A percentile compares a stretch with the other conserved stretches of the same genome.
Conservation (phyloP, 2,797 vertebrate genomes). For the Halcyon badia region DNA sequence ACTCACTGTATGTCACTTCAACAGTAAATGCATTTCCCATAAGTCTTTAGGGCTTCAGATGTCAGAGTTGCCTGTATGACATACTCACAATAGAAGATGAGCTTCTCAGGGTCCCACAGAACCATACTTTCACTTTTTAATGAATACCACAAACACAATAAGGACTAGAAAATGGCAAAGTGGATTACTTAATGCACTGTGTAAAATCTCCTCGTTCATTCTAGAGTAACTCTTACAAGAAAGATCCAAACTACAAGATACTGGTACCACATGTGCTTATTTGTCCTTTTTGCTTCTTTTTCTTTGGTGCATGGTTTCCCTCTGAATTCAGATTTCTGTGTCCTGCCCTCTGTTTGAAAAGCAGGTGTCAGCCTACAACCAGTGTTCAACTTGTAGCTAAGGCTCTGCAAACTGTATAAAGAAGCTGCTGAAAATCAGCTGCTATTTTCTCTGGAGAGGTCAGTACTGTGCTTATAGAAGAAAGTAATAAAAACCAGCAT, state of each 20-base stretch:
- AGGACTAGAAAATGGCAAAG: not conserved
- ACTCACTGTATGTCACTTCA: not conserved
- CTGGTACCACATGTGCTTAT: not conserved
- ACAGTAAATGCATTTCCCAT: not conserved
- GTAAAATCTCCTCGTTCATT: not conserved
- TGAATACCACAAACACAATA: not conserved
- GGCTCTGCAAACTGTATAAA: slow-evolving; percentile 28
- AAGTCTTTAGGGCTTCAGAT: not conserved
- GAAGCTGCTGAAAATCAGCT: slow-evolving; percentile 53
- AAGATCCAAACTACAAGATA: not conserved
- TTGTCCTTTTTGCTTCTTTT: not conserved
- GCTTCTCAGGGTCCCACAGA: not conserved
- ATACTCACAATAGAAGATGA: not conserved
- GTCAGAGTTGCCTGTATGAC: not conserved
- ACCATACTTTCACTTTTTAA: not conserved
- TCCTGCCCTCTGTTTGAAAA: slow-evolving; percentile 60
- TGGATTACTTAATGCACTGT: not conserved
- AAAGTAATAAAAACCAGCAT: slow-evolving; percentile 63
- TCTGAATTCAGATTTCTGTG: not conserved
- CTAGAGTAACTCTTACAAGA: not conserved
- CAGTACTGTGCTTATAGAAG: slow-evolving; percentile 58
- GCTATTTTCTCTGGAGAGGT: slow-evolving; percentile 51
- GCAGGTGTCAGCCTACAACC: slow-evolving; percentile 56
- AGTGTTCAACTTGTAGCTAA: slow-evolving; percentile 32
- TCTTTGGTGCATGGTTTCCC: not conserved